These are phyloP conservation scores for Aptenodytes forsteri DNA, from an alignment of 2,113 vertebrate genomes.

Conservation along the genomic window DNA sequence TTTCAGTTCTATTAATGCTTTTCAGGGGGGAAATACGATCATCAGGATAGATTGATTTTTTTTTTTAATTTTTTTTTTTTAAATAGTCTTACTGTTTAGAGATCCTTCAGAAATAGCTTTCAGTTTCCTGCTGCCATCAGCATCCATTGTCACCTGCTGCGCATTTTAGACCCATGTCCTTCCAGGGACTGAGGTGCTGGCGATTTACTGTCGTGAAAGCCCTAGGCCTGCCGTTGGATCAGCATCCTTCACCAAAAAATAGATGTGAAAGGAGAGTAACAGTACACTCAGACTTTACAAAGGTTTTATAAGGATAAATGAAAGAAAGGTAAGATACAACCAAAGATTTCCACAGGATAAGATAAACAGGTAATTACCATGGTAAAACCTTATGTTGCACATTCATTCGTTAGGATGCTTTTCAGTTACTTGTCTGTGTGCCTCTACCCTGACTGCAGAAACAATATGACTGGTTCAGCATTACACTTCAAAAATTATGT, in stretches of 20 bases:
- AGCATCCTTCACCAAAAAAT: background rate
- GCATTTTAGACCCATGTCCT: accelerated
- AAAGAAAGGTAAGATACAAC: background rate
- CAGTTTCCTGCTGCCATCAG: background rate
- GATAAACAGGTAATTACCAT: background rate
- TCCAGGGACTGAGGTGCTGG: background rate
- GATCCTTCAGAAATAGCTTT: background rate
- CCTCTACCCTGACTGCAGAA: background rate
- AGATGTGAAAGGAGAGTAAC: background rate
- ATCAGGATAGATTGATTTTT: too few relatives aligned
- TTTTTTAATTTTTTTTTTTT: background rate
- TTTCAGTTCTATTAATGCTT: background rate
- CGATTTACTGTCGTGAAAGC: background rate
- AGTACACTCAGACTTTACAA: background rate
- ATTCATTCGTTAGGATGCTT: background rate
- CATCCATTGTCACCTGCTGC: background rate
- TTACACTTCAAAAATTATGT: background rate
- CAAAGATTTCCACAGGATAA: background rate
- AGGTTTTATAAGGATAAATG: background rate
- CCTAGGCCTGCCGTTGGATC: background rate
- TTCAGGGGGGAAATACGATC: background rate
- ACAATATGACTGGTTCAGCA: background rate
- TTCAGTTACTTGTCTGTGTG: background rate
- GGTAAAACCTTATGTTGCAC: background rate
- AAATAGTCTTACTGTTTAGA: background rate